Base-by-base conservation (phyloP, 1,140 invertebrate species). In the Drosophila eugracilis region DNA sequence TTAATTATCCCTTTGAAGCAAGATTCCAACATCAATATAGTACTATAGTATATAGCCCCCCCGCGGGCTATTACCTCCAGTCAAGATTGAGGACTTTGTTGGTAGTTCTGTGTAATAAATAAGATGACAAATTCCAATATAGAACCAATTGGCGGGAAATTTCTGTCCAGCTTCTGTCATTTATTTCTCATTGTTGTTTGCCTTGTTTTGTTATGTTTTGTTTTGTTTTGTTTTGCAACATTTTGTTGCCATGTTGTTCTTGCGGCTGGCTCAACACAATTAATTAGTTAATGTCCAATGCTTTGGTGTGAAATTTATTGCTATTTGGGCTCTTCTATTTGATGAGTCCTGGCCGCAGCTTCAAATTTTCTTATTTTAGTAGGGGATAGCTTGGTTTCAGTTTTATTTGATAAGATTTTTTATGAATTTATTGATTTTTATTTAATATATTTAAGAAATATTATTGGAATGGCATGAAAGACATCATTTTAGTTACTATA, bases 221-320 rank as follows among this genome's bases (percentile, higher is more conserved):
- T n/a, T n/a, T n/a, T n/a, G 42, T 52, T 60, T 49, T 22, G 17
- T 22, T 48, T 37, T 45, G 22, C 54, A 58, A 72, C 15, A 17
- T 36, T n/a, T n/a, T n/a, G 30, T 53, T 63, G 12, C 12, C 26
- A 14, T 69, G 75, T 72, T 79, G 71, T 41, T 63, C 72, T 73
- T 84, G 80, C 80, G 80, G 80, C 66, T 65, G 62, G 66, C 81
- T 80, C 84, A 79, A 78, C 73, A 86, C 81, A 85, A 86, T 85
- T 85, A 86, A 85, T 86, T 85, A 85, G 81, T 86, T 85, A 86
- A 80, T 85, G 81, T 75, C 59, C 81, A 77, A 65, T 63, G 80
- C 73, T 81, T 63, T 80, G 76, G 80, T 70, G 81, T 77, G 53
- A 86, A 80, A 85, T 85, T 85, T 85, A 85, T 85, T 85, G 81